Evolutionary conservation across 2,888 invertebrate genomes (phyloP).

Genomic region (Erannis defoliaria): DNA sequence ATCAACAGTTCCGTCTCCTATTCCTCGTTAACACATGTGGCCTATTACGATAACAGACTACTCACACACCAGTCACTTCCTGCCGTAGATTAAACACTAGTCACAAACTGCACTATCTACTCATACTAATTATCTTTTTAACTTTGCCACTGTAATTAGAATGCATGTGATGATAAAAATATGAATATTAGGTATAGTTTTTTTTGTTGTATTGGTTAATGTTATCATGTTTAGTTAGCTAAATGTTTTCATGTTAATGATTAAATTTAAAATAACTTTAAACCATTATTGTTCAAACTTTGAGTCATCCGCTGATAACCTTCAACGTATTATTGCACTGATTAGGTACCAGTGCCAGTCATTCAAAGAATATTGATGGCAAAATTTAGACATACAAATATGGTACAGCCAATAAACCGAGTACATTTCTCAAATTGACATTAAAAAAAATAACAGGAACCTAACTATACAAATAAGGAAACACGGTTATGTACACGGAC

Average conservation of each 20-base stretch:
- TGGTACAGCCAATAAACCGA: no score
- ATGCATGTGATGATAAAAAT: slow-evolving; percentile 1
- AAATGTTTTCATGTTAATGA: background rate
- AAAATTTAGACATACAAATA: no score
- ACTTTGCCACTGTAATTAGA: background rate
- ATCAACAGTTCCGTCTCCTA: slow-evolving; percentile 42
- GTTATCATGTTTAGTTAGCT: background rate
- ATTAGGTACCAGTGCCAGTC: no score
- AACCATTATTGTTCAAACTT: no score
- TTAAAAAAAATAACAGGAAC: no score
- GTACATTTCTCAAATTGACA: no score
- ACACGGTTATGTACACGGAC: no score
- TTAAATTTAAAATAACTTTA: no score
- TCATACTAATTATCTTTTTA: background rate
- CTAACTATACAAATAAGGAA: no score
- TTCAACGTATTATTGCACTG: no score
- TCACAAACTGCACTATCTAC: background rate
- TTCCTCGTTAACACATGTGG: slow-evolving; percentile 38
- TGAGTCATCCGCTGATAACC: no score
- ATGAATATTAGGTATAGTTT: background rate
- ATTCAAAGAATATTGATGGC: no score
- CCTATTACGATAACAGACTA: slow-evolving; percentile 54
- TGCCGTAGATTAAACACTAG: slow-evolving; percentile 35
- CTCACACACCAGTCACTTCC: slow-evolving; percentile 57
- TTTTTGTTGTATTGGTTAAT: background rate